These are phyloP conservation scores for Meghimatium bilineatum DNA, from an alignment of 2,888 invertebrate genomes.

Conservation along the genomic window DNA sequence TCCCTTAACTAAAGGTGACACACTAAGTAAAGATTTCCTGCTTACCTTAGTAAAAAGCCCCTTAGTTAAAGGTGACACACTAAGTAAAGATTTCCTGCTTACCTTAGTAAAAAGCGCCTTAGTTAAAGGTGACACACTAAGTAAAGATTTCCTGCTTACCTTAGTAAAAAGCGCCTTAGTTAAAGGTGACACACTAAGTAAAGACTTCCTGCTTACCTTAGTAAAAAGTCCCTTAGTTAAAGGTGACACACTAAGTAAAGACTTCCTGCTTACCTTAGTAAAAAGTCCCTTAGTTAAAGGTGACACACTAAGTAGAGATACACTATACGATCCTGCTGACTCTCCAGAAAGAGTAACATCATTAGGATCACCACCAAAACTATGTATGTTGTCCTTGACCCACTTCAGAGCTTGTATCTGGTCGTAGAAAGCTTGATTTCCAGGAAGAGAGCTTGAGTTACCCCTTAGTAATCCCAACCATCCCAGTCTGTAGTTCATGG, in stretches of 20 bases:
- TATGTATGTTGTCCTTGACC: slow-evolving; percentile 10
- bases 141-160: no score
- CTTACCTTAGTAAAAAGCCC: no score
- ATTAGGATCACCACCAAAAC: slow-evolving; percentile 26
- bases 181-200: no score
- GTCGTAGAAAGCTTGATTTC: slow-evolving; percentile 18
- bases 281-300: slow-evolving; percentile 17
- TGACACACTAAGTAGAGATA: neutral
- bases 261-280: slow-evolving; percentile 9
- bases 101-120: no score
- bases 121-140: no score
- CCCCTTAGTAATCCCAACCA: slow-evolving; percentile 4
- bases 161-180: no score
- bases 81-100: no score
- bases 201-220: no score
- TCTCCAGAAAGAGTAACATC: slow-evolving; percentile 19
- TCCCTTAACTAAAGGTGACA: no score
- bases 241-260: neutral
- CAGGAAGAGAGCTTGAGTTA: neutral
- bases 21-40: no score
- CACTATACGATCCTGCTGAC: slow-evolving; percentile 8
- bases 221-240: neutral
- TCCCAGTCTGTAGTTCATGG: slow-evolving; percentile 18
- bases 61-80: no score
- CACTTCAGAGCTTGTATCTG: neutral